Percentiles rank a stretch among this genome's conserved stretches.
Evolutionary conservation across 2,797 vertebrate species (phyloP).

Genomic region (Danio choprae): DNA sequence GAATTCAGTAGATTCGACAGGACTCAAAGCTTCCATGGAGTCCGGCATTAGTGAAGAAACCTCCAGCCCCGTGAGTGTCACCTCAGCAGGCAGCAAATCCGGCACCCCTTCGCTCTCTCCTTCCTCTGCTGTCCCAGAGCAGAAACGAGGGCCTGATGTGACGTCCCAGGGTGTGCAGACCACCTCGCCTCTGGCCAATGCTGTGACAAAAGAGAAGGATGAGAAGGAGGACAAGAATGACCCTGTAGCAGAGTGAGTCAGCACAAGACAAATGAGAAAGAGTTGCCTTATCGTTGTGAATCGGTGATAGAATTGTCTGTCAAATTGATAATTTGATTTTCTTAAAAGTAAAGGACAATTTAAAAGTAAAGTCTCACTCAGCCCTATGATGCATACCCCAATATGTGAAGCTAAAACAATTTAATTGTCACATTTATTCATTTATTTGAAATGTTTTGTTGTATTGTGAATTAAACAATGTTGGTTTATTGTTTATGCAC

Average conservation of each 20-base stretch:
- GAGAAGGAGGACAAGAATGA: constrained; percentile 96
- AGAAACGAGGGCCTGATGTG: constrained; percentile 92
- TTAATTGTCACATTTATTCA: neutral
- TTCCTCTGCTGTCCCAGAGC: constrained; percentile 82
- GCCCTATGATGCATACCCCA: neutral
- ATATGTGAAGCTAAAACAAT: neutral
- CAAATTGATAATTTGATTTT: neutral
- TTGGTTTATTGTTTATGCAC: neutral
- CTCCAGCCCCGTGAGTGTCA: constrained; percentile 49
- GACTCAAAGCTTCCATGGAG: constrained; percentile 77
- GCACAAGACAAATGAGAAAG: neutral
- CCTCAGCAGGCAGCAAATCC: constrained; percentile 82
- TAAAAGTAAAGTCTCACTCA: too few relatives aligned
- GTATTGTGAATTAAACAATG: neutral
- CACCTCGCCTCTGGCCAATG: constrained; percentile 79
- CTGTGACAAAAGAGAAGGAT: constrained; percentile 83
- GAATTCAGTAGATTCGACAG: constrained; percentile 72
- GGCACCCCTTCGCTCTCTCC: constrained; percentile 85
- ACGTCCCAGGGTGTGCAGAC: constrained; percentile 97
- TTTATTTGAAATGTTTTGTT: neutral
- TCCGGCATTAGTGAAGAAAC: constrained; percentile 74
- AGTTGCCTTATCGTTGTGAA: neutral
- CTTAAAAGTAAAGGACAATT: neutral
- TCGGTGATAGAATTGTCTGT: neutral
- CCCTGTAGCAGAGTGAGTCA: constrained; percentile 91